phyloP scores from a whole-genome alignment of 1,140 invertebrate genomes.

The Macrobrachium nipponense region DNA sequence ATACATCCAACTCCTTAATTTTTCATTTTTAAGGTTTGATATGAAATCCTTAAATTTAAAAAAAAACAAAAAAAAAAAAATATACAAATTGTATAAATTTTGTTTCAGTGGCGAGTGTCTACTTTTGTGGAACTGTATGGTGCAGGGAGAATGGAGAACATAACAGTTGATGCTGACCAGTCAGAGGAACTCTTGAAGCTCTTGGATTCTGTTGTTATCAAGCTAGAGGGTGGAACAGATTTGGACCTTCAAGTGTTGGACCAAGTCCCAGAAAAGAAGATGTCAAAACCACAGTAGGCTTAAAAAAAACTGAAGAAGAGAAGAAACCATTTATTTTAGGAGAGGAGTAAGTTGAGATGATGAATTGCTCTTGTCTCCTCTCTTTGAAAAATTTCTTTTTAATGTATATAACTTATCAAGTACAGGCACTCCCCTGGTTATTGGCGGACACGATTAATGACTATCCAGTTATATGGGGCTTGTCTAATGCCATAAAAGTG shows the following conservation, averaged over 20 bases:
- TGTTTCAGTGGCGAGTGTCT: slow-evolving; percentile 82
- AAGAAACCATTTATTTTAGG: slow-evolving; percentile 61
- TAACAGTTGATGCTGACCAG: slow-evolving; percentile 89
- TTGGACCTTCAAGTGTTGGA: slow-evolving; percentile 79
- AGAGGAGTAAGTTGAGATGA: slow-evolving; percentile 63
- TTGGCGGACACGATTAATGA: too few species aligned
- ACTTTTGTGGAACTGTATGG: slow-evolving; percentile 91
- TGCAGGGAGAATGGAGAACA: slow-evolving; percentile 79
- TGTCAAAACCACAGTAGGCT: slow-evolving; percentile 56
- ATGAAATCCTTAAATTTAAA: too few species aligned
- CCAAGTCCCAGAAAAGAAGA: slow-evolving; percentile 65
- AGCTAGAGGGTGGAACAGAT: slow-evolving; percentile 96
- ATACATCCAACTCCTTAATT: too few species aligned
- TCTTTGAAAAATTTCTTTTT: neutral
- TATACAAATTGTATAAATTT: slow-evolving; percentile 54
- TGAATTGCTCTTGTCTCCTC: neutral
- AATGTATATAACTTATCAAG: neutral
- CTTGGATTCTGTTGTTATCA: slow-evolving; percentile 96
- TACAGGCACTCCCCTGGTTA: too few species aligned
- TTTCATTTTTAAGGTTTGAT: too few species aligned
- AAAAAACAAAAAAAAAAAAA: too few species aligned
- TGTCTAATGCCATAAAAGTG: too few species aligned
- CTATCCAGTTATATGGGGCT: too few species aligned
- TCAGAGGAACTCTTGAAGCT: slow-evolving; percentile 87
- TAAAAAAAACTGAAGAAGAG: slow-evolving; percentile 51